Evolutionary conservation across 2,888 invertebrate genomes (phyloP).

Genomic region (Eurytoma californica): DNA sequence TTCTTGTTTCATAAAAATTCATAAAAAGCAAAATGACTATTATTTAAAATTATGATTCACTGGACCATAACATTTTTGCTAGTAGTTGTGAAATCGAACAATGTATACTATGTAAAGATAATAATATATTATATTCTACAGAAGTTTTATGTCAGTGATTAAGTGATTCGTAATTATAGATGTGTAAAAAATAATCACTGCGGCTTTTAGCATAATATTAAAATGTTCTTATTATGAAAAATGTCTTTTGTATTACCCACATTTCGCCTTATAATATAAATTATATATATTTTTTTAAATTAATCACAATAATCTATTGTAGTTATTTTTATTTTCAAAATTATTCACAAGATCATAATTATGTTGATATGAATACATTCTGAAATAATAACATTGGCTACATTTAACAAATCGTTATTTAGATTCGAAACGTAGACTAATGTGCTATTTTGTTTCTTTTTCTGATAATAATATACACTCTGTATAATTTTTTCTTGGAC

Average conservation of each 20-base stretch:
- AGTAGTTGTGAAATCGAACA: conserved; percentile 51
- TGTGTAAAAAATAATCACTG: conserved; percentile 52
- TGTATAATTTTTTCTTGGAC: conserved; percentile 62
- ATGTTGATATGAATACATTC: conserved; percentile 68
- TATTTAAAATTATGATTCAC: conserved; percentile 48
- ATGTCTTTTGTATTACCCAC: conserved; percentile 28
- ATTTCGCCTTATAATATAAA: conserved; percentile 8
- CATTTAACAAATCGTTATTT: conserved; percentile 59
- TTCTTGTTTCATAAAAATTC: conserved; percentile 47
- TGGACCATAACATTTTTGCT: conserved; percentile 53
- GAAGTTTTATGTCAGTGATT: conserved; percentile 54
- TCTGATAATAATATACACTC: conserved; percentile 67
- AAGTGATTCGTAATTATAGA: conserved; percentile 51
- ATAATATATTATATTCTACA: conserved; percentile 50
- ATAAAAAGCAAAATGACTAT: conserved; percentile 46
- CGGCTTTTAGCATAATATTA: conserved; percentile 55
- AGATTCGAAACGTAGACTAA: conserved; percentile 61
- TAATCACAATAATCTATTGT: conserved; percentile 53
- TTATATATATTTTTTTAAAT: conserved; percentile 39
- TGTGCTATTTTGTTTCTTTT: conserved; percentile 53
- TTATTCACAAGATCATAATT: conserved; percentile 59
- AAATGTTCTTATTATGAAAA: conserved; percentile 52
- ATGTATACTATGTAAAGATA: conserved; percentile 53
- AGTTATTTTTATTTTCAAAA: conserved; percentile 59
- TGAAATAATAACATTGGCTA: conserved; percentile 66